Conservation (phyloP, 64 coral and sea anemone species). For the Astreopora myriophthalma region DNA sequence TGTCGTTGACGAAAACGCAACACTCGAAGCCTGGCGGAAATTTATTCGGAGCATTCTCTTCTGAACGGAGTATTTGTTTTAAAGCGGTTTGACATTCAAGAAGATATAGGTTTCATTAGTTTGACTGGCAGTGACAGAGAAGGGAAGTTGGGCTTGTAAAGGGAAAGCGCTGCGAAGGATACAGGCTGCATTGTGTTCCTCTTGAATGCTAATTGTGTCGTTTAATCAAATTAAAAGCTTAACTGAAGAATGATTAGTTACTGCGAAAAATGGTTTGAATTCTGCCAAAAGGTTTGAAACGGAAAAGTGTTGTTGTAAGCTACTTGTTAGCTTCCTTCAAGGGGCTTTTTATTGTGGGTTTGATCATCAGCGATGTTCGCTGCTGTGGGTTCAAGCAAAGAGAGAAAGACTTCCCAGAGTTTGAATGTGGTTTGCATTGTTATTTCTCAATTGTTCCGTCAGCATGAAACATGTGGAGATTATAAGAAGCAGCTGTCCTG, state of each 20-base stretch:
- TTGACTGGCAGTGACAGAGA: background rate
- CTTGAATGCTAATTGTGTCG: background rate
- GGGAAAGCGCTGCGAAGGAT: background rate
- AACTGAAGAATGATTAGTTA: background rate
- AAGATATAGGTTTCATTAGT: background rate
- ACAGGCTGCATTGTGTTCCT: background rate
- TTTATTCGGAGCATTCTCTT: background rate
- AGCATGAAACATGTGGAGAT: slow-evolving; percentile 41
- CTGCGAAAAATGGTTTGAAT: background rate
- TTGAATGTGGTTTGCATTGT: slow-evolving; percentile 42
- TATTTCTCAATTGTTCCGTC: slow-evolving; percentile 10
- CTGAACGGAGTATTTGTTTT: background rate
- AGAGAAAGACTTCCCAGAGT: background rate
- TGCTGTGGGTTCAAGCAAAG: background rate
- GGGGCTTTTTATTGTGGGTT: background rate
- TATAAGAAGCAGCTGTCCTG: slow-evolving; percentile 4
- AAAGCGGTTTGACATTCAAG: background rate
- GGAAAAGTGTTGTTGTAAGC: background rate
- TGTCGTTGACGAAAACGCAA: background rate
- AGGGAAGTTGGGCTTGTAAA: background rate
- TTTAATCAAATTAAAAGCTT: slow-evolving; percentile 11
- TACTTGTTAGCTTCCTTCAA: background rate
- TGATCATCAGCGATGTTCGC: background rate
- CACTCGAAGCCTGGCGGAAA: background rate
- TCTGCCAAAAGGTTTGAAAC: background rate